Evolutionary conservation across 1,140 invertebrate species (phyloP).

Genomic region (Drosophila suzukii): DNA sequence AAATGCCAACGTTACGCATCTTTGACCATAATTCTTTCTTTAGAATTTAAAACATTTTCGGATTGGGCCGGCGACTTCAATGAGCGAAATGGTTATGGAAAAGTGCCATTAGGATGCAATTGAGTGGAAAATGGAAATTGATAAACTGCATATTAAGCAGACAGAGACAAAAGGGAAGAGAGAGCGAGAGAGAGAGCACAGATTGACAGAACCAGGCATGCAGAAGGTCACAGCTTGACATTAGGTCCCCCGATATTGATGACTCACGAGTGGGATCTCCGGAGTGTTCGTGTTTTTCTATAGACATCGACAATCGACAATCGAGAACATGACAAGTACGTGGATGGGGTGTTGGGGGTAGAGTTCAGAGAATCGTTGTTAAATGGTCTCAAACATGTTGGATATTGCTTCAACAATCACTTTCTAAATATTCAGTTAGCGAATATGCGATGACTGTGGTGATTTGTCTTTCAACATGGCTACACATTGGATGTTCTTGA

Average conservation of each 20-base stretch:
- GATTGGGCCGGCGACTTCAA: constrained; percentile 18
- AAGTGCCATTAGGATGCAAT: constrained; percentile 40
- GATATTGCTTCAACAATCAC: constrained; percentile 48
- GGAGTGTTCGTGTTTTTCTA: constrained; percentile 72
- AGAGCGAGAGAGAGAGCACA: background rate
- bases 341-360: constrained; percentile 20
- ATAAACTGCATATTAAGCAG: constrained; percentile 42
- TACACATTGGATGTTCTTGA: constrained; percentile 15
- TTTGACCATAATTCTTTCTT: constrained; percentile 1
- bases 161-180: background rate
- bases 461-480: constrained; percentile 2
- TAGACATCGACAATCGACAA: constrained; percentile 50
- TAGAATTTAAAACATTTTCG: constrained; percentile 3
- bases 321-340: constrained; percentile 42
- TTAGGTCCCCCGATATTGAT: constrained; percentile 52
- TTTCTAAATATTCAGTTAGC: constrained; percentile 78
- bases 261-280: constrained; percentile 80
- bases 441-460: constrained; percentile 50
- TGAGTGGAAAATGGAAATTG: constrained; percentile 41
- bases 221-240: constrained; percentile 21
- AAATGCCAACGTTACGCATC: background rate
- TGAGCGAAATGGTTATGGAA: constrained; percentile 36
- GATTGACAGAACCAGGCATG: constrained; percentile 19
- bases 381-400: constrained; percentile 43
- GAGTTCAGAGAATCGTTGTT: constrained; percentile 41